Evolutionary conservation across 2,888 invertebrate genomes (phyloP).

Genomic region (Gonocerus acuteangulatus): DNA sequence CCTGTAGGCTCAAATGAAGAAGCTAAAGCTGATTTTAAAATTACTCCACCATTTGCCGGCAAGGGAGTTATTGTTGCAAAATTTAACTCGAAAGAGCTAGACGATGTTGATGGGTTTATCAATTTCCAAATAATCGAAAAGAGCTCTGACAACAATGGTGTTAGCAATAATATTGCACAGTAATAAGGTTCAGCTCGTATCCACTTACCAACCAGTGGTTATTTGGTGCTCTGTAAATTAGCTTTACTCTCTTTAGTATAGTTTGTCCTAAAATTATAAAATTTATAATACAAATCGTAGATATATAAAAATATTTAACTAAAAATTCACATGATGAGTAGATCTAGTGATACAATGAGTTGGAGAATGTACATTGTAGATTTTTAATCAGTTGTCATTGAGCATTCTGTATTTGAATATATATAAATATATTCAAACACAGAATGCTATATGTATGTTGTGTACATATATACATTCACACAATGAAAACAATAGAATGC

Average conservation of each 20-base stretch:
- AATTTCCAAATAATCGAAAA: slow-evolving; percentile 46
- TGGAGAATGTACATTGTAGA: no score
- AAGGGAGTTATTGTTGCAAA: slow-evolving; percentile 77
- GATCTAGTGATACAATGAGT: no score
- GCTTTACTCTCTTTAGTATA: not conserved
- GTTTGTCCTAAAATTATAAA: no score
- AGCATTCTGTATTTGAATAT: no score
- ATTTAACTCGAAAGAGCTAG: slow-evolving; percentile 77
- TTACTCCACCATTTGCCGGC: slow-evolving; percentile 71
- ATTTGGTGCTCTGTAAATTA: not conserved
- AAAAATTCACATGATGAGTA: no score
- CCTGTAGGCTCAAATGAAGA: slow-evolving; percentile 57
- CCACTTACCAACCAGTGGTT: not conserved
- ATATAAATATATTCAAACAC: no score
- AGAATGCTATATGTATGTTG: no score
- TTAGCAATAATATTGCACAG: not conserved
- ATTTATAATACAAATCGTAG: no score
- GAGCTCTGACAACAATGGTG: slow-evolving; percentile 3
- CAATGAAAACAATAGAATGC: no score
- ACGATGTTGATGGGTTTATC: slow-evolving; percentile 83
- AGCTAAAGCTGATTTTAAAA: slow-evolving; percentile 64
- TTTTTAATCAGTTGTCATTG: no score
- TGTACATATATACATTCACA: no score
- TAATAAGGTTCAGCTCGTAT: not conserved
- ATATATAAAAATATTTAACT: no score